Conservation (phyloP, 2,113 vertebrate species). For the Dipodomys stephensi region DNA sequence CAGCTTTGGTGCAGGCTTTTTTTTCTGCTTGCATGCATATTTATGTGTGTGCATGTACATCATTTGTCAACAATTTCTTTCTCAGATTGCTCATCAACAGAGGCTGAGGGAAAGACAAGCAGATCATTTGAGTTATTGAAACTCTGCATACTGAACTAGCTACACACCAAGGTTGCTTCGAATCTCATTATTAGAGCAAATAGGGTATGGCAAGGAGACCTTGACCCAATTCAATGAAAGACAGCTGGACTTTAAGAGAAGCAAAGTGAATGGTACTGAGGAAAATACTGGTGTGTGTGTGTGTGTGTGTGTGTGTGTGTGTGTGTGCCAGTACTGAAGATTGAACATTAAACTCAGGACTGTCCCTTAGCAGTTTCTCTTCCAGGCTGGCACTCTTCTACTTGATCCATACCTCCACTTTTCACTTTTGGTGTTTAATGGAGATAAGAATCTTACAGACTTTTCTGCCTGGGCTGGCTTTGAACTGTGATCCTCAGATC, state of each 20-base stretch:
- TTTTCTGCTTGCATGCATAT: neutral
- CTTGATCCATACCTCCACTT: no score
- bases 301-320: neutral
- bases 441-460: no score
- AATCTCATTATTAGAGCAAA: conserved; percentile 51
- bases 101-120: conserved; percentile 57
- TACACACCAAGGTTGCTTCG: conserved; percentile 32
- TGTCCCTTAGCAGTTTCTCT: no score
- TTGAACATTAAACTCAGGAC: no score
- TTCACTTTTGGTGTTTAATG: no score
- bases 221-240: conserved; percentile 54
- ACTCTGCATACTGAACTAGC: conserved; percentile 51
- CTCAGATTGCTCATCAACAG: conserved; percentile 64
- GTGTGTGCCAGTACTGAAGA: neutral
- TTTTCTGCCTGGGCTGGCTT: no score
- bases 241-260: conserved; percentile 3
- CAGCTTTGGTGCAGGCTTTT: neutral
- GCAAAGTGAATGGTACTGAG: neutral
- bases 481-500: no score
- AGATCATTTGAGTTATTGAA: conserved; percentile 60
- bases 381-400: no score
- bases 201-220: neutral
- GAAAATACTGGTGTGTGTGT: no score
- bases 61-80: conserved; percentile 61
- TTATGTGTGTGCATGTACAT: conserved; percentile 31